Base-by-base conservation (phyloP, 2,797 vertebrate genomes). In the Melanitta fusca region DNA sequence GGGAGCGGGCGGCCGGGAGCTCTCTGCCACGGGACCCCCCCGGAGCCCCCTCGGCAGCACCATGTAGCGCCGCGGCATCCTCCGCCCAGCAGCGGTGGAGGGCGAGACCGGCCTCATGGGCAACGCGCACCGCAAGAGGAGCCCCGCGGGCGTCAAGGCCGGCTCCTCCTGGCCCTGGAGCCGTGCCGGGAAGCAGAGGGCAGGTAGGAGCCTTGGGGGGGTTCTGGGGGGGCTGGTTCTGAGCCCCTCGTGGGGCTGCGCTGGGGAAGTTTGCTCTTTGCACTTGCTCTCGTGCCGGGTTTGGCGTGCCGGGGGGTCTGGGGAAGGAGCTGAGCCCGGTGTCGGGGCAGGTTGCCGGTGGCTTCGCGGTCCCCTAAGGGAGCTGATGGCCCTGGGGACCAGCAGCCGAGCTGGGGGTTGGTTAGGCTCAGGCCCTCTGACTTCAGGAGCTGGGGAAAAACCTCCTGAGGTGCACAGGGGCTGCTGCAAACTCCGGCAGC, bases 91-190 rank as follows among this genome's bases (percentile, higher is more conserved):
- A 61, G 92, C 8, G 95, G 90, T 93, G 95, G 91, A 88, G 97
- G 95, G 89, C 70, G 45, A 10, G 19, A 47, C 79, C 61, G 88
- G 95, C 93, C 47, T 74, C 93, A 98, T 98, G 98, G 98, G 98
- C 95, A 98, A 98, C 97, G 96, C 94, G 49, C 96, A 98, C 91
- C 97, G 97, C 96, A 98, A 98, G 97, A 95, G 94, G 96, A 97
- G 96, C 96, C 95, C 97, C 27, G 92, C 81, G 85, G 95, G 77
- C 39, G 54, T 21, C 96, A 96, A 91, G 91, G 39, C 90, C 91
- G 92, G 97, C 83, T 93, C 97, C 81, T 91, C 97, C 83, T 98
- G 98, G 98, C 97, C 94, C 75, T 98, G 98, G 24, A 96, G 97
- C 96, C 97, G 95, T 4, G 21, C 96, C 9, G 95, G 81, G 60